phyloP scores from a whole-genome alignment of 2,113 vertebrate genomes.

The Antennarius striatus region DNA sequence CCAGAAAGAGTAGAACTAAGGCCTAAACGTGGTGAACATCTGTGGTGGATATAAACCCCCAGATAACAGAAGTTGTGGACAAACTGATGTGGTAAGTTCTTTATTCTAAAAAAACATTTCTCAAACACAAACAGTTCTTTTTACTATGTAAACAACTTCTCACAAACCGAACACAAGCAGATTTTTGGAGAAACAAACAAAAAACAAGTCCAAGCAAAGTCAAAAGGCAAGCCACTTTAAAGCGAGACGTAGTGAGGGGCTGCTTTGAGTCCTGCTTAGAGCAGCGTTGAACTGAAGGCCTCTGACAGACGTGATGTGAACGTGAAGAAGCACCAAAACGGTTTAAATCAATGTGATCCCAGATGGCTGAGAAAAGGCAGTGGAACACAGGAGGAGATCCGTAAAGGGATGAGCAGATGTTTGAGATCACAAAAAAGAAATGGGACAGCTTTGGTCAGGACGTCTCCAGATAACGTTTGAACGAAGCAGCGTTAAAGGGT shows the following conservation, averaged over 20 bases:
- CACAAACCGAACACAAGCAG: slow-evolving; percentile 45
- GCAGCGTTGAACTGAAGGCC: background rate
- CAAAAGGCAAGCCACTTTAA: slow-evolving; percentile 34
- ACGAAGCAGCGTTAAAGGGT: background rate
- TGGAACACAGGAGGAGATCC: too few relatives aligned
- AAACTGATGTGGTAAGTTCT: slow-evolving; percentile 51
- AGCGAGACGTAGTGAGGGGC: slow-evolving; percentile 34
- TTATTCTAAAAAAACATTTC: slow-evolving; percentile 55
- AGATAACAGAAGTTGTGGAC: background rate
- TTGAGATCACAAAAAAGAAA: too few relatives aligned
- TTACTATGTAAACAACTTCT: slow-evolving; percentile 67
- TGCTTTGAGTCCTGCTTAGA: background rate
- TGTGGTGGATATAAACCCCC: too few relatives aligned
- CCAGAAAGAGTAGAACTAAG: too few relatives aligned
- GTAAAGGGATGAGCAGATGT: too few relatives aligned
- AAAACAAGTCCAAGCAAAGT: slow-evolving; percentile 24
- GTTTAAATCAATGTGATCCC: too few relatives aligned
- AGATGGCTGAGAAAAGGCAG: too few relatives aligned
- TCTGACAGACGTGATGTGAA: background rate
- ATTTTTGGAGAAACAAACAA: slow-evolving; percentile 34
- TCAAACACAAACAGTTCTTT: slow-evolving; percentile 55
- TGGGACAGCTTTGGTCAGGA: too few relatives aligned
- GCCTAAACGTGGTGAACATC: too few relatives aligned
- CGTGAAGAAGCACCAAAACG: too few relatives aligned
- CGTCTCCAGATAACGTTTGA: slow-evolving; percentile 1